Percentiles rank a stretch among this genome's conserved stretches.
These are phyloP conservation scores for Latrodectus elegans DNA, from an alignment of 2,888 invertebrate genomes.

Conservation along the genomic window DNA sequence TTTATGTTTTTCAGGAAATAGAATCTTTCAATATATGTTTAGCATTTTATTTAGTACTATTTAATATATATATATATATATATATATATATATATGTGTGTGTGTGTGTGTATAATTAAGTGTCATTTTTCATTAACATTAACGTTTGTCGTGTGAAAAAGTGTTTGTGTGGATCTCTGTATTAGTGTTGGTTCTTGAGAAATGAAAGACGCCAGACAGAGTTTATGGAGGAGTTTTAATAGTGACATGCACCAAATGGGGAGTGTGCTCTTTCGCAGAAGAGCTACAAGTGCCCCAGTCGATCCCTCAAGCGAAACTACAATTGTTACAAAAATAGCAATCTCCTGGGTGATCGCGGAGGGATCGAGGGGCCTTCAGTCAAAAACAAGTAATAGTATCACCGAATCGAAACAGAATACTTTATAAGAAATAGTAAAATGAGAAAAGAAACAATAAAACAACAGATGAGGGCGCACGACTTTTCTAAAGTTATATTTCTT, in stretches of 20 bases:
- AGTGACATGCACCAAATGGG: constrained; percentile 68
- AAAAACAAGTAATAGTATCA: constrained; percentile 66
- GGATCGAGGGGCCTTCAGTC: constrained; percentile 49
- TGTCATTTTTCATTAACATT: too few relatives aligned
- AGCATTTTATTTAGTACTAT: too few relatives aligned
- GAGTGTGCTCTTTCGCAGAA: constrained; percentile 36
- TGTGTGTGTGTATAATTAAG: too few relatives aligned
- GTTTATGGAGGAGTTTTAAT: constrained; percentile 68
- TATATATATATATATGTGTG: too few relatives aligned
- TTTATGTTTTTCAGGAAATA: too few relatives aligned
- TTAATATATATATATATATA: too few relatives aligned
- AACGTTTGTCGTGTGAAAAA: too few relatives aligned
- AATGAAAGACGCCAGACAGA: constrained; percentile 31
- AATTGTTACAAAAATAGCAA: constrained; percentile 70
- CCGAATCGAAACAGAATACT: constrained; percentile 55
- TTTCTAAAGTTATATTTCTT: constrained; percentile 56
- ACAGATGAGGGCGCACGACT: constrained; percentile 61
- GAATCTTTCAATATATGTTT: too few relatives aligned
- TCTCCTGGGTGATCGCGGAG: constrained; percentile 68
- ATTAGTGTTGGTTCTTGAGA: not conserved
- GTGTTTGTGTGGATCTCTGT: not conserved
- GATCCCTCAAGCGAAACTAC: constrained; percentile 68
- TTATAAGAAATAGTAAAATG: constrained; percentile 48
- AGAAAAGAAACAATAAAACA: constrained; percentile 64
- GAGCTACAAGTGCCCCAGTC: constrained; percentile 61